Percentiles rank a stretch among this genome's conserved stretches.
Evolutionary conservation across 2,888 invertebrate genomes (phyloP).

Genomic region (Cremastinae sp.): DNA sequence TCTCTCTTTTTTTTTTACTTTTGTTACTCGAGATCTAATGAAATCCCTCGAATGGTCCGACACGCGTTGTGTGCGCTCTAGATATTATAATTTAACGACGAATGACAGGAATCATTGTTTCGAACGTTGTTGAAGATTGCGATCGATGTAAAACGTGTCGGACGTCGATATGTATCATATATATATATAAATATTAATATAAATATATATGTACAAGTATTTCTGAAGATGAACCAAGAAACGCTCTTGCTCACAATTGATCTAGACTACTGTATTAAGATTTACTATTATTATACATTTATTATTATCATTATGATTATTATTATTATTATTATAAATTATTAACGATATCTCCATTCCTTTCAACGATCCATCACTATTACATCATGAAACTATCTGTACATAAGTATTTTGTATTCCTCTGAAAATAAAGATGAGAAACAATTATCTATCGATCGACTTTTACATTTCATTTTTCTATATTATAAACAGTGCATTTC

Average conservation of each 20-base stretch:
- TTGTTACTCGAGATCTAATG: constrained; percentile 49
- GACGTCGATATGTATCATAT: constrained; percentile 45
- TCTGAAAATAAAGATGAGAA: constrained; percentile 72
- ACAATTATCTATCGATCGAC: constrained; percentile 40
- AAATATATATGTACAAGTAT: constrained; percentile 66
- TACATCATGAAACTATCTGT: constrained; percentile 79
- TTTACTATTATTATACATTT: constrained; percentile 77
- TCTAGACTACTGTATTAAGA: constrained; percentile 76
- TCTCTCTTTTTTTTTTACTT: constrained; percentile 57
- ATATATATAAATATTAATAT: too few species aligned
- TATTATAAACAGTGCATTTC: too few species aligned
- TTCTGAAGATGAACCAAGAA: constrained; percentile 77
- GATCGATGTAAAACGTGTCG: constrained; percentile 47
- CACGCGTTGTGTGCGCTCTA: too few species aligned
- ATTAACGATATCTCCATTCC: constrained; percentile 78
- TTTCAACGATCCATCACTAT: constrained; percentile 79
- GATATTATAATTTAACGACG: constrained; percentile 34
- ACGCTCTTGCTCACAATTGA: constrained; percentile 78
- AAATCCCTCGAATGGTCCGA: constrained; percentile 31
- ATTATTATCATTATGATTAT: too few species aligned
- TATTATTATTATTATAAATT: too few species aligned
- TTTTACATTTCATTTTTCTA: not conserved
- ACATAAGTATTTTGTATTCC: constrained; percentile 80
- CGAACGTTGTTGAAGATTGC: constrained; percentile 42
- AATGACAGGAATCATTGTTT: constrained; percentile 31